Conservation (phyloP, 2,797 vertebrate genomes). For the Dromococcyx pavoninus region DNA sequence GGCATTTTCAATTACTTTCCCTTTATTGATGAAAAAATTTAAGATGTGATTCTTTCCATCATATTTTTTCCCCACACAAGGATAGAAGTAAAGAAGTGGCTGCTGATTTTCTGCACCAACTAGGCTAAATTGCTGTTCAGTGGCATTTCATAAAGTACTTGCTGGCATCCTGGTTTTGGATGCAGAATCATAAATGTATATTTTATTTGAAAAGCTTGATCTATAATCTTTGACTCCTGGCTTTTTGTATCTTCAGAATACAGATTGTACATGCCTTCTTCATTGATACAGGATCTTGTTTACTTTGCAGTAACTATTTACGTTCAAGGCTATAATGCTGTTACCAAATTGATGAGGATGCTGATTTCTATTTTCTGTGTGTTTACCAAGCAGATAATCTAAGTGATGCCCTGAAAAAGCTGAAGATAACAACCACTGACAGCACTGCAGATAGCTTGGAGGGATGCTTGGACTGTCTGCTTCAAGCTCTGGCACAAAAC, state of each 20-base stretch:
- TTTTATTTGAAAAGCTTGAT: not conserved
- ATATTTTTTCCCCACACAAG: not conserved
- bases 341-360: not conserved
- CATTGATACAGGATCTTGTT: not conserved
- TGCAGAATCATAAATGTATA: conserved; percentile 1
- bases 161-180: conserved; percentile 4
- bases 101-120: conserved; percentile 1
- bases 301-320: not conserved
- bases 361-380: conserved; percentile 47
- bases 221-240: not conserved
- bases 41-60: not conserved
- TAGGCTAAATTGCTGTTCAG: not conserved
- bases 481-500: conserved; percentile 91
- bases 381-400: conserved; percentile 86
- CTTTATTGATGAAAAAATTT: not conserved
- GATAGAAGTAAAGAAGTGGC: not conserved
- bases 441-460: conserved; percentile 87
- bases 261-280: not conserved
- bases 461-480: conserved; percentile 92
- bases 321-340: not conserved
- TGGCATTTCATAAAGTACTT: conserved; percentile 12
- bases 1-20: conserved; percentile 20
- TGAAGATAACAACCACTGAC: conserved; percentile 90
- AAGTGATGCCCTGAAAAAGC: conserved; percentile 91
- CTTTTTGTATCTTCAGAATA: not conserved